Base-by-base conservation (phyloP, 2,888 invertebrate genomes). In the Sipha maydis region DNA sequence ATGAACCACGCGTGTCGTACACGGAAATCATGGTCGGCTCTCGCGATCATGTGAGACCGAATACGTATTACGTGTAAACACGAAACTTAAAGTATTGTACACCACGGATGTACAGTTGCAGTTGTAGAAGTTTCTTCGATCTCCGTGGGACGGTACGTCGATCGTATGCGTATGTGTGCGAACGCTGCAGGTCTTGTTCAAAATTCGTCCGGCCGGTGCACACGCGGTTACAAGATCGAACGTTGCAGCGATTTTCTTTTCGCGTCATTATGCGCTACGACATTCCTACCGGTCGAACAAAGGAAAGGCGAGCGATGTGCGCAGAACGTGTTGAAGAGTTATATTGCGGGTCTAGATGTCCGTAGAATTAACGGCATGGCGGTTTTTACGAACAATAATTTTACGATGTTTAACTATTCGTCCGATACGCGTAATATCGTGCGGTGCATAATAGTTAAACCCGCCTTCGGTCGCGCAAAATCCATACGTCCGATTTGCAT, bases 21-120 rank as follows among this genome's bases (percentile, higher is more conserved):
- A 71, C 17, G 82, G 4, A 41, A 82, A 82, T 82, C 82, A 71
- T 71, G 82, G 71, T 25, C 83, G 71, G 41, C 11, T 0, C 21
- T 56, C 67, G 69, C 5, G 19, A n/a, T 25, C 1, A 25, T 41
- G n/a, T 8, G 38, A 67, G 25, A 38, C 7, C 19, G 73, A n/a
- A 5, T 76, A 38, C 76, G 48, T 54, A 77, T 48, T 7, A 77
- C 19, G 11, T 75, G 34, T n/a, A n/a, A n/a, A 67, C 67, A 8
- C 67, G 67, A n/a, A 8, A n/a, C 1, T 28, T 69, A 28, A 1
- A 56, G 21, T 56, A 21, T 4, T 19, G 21, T 56, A 56, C 56
- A 1, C 5, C 11, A 28, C 11, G 69, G 28, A 69, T 69, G n/a
- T 56, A 21, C 11, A 28, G n/a, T 28, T 21, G 25, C 2, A 28